These are phyloP conservation scores for Casuarius casuarius DNA, from an alignment of 2,113 vertebrate genomes.

Conservation along the genomic window DNA sequence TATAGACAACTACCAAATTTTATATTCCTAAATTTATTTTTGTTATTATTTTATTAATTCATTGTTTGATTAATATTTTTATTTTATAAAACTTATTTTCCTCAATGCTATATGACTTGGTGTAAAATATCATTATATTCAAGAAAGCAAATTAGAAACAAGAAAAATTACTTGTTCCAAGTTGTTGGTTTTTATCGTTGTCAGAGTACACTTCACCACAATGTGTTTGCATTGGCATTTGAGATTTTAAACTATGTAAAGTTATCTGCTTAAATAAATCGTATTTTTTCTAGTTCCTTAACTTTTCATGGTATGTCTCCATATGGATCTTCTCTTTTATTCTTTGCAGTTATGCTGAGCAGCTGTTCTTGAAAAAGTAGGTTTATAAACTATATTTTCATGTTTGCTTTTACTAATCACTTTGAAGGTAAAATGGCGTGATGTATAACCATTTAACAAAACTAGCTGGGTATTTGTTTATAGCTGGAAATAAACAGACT, in stretches of 20 bases:
- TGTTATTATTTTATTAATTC: neutral
- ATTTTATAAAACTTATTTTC: neutral
- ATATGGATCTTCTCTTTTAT: conserved; percentile 1
- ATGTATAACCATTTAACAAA: neutral
- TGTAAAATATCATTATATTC: neutral
- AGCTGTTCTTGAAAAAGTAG: conserved; percentile 73
- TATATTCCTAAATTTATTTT: neutral
- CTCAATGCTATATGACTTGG: neutral
- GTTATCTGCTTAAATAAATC: neutral
- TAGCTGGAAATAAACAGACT: neutral
- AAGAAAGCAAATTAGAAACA: neutral
- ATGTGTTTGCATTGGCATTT: neutral
- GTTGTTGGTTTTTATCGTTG: neutral
- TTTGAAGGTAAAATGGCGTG: neutral
- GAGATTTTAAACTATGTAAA: neutral
- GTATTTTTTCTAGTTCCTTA: neutral
- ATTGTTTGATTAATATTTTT: neutral
- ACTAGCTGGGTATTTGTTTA: conserved; percentile 14
- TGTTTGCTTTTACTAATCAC: conserved; percentile 56
- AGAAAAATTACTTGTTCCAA: neutral
- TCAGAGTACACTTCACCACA: neutral
- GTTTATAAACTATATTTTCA: conserved; percentile 56
- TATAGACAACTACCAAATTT: neutral
- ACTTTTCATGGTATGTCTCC: conserved; percentile 36
- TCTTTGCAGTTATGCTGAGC: conserved; percentile 69